These are phyloP conservation scores for Caenorhabditis tropicalis DNA, from an alignment of 1,140 invertebrate genomes.

Conservation along the genomic window DNA sequence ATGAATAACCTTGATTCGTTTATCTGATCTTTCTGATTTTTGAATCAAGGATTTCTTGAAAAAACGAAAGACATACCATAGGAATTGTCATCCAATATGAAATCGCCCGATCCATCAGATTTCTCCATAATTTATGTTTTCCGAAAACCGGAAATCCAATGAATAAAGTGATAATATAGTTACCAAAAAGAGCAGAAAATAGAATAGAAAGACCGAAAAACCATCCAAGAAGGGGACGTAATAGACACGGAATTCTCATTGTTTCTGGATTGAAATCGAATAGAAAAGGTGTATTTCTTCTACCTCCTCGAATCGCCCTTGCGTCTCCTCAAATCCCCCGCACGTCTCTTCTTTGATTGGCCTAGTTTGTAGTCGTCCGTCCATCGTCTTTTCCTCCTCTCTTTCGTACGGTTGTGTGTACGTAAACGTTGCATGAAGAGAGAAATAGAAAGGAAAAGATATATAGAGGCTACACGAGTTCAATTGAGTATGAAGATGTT, in stretches of 20 bases:
- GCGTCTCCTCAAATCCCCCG: constrained; percentile 1
- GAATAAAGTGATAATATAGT: constrained; percentile 61
- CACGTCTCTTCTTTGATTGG: constrained; percentile 10
- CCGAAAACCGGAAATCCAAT: constrained; percentile 52
- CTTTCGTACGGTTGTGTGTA: not conserved
- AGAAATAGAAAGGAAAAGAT: not conserved
- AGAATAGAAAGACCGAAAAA: constrained; percentile 56
- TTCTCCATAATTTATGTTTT: constrained; percentile 52
- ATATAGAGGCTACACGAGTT: not conserved
- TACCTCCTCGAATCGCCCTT: constrained; percentile 29
- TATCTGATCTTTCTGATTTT: no score
- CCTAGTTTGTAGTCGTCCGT: constrained; percentile 36
- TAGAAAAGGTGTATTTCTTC: not conserved
- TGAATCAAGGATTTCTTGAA: no score
- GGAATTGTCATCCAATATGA: constrained; percentile 61
- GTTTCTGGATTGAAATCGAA: constrained; percentile 6
- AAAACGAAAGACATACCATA: constrained; percentile 50
- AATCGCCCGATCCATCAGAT: constrained; percentile 59
- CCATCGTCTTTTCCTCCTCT: not conserved
- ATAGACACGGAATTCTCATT: constrained; percentile 36
- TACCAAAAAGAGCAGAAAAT: constrained; percentile 56
- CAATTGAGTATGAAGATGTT: not conserved
- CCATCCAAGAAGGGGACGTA: constrained; percentile 57
- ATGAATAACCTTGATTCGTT: no score
- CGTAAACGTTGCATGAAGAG: not conserved